Base-by-base conservation (phyloP, 37 sponge, comb jelly and placozoan species). In the Cliona cf. orientalis region DNA sequence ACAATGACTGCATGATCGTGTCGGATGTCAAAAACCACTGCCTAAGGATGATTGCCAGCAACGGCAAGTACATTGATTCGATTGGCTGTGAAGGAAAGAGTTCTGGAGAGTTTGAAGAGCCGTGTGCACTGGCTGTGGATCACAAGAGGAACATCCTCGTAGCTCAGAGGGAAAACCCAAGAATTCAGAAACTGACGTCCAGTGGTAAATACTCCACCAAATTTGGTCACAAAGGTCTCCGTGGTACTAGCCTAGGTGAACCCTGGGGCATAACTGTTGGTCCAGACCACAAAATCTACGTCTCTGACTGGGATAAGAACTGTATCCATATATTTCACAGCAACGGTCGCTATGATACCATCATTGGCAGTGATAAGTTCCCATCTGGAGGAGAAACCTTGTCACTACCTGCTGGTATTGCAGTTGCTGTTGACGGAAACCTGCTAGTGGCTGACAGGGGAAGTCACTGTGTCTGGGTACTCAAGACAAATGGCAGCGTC, bases 381-480 rank as follows among this genome's bases (percentile, higher is more conserved):
- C 25, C 19, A 3, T 21, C 46, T 41, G 66, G 66, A 5, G 66
- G 66, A 63, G 78, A 77, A 45, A 46, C 62, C 23, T 19, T 81
- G 23, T 60, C 58, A 31, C 63, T 69, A 22, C 81, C 82, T 19
- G 73, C 71, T 32, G 82, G 82, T 32, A 72, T 82, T 60, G 73
- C 82, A 19, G 33, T 72, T 28, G 34, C 25, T 36, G 6, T 34
- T 4, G 42, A 58, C 1, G 82, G 82, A 7, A 26, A 60, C 33
- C 35, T 82, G 34, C 17, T 82, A 17, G 82, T 82, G 32, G 63
- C 73, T 31, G 82, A 82, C 44, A 34, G 63, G 23, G 72, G 63
- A 19, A 82, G 46, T 41, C 82, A 82, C 65, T 82, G 82, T 40
- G 42, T 82, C 12, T 82, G 82, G 82, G n/a, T 45, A 44, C n/a